Conservation (phyloP, 2,113 vertebrate genomes). For the Neofelis nebulosa region DNA sequence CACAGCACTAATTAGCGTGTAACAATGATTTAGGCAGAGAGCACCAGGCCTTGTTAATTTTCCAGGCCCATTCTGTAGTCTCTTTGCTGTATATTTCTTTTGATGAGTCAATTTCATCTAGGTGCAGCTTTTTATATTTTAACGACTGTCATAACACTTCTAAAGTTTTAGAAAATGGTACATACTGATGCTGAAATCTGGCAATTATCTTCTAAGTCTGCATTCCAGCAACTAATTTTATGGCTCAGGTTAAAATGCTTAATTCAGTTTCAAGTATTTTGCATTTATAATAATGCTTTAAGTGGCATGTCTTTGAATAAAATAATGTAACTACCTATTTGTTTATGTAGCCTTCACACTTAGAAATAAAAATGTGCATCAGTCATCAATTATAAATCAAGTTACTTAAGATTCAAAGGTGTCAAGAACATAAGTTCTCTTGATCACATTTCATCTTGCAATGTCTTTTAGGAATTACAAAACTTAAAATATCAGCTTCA, state of each 20-base stretch:
- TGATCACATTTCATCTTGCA: constrained; percentile 83
- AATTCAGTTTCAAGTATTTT: constrained; percentile 75
- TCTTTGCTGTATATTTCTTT: constrained; percentile 70
- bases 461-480: constrained; percentile 79
- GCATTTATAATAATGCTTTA: constrained; percentile 82
- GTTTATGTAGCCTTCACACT: constrained; percentile 78
- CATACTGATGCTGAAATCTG: constrained; percentile 70
- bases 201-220: constrained; percentile 69
- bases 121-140: constrained; percentile 68
- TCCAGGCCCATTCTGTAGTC: constrained; percentile 65
- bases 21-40: constrained; percentile 68
- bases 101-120: constrained; percentile 77
- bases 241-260: constrained; percentile 66
- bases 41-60: constrained; percentile 74
- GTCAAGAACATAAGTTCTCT: constrained; percentile 77
- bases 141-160: constrained; percentile 79
- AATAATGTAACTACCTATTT: constrained; percentile 75
- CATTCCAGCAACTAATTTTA: constrained; percentile 64
- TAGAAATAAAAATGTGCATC: constrained; percentile 76
- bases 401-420: constrained; percentile 76
- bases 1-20: constrained; percentile 77
- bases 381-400: constrained; percentile 84
- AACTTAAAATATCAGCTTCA: constrained; percentile 64
- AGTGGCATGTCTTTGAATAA: constrained; percentile 79
- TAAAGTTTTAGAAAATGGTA: constrained; percentile 72